Percentiles rank a stretch among this genome's conserved stretches.
These are phyloP conservation scores for Chauna torquata DNA, from an alignment of 2,113 vertebrate genomes.

Conservation along the genomic window DNA sequence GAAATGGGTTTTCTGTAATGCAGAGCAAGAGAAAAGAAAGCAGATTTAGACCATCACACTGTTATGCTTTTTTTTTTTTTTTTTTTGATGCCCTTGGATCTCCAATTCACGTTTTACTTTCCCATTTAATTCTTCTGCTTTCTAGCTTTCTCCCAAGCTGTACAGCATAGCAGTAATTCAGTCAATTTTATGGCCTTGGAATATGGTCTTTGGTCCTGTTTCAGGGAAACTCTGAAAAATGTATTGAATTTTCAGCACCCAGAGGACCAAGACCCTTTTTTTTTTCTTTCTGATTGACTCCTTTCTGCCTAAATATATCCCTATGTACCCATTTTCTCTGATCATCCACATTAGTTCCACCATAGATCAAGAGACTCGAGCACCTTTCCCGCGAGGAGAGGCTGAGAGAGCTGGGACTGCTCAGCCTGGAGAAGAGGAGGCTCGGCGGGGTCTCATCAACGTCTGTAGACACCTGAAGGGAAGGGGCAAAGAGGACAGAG, in stretches of 20 bases:
- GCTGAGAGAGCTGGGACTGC: background rate
- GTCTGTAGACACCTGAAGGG: background rate
- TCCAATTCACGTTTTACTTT: background rate
- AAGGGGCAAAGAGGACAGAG: background rate
- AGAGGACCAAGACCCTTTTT: background rate
- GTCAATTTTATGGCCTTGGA: background rate
- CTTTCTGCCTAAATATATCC: background rate
- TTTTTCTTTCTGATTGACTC: background rate
- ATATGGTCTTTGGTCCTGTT: background rate
- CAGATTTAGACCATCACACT: background rate
- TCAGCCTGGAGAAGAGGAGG: background rate
- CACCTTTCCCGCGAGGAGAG: background rate
- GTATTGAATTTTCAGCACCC: background rate
- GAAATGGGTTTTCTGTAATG: background rate
- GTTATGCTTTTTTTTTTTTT: background rate
- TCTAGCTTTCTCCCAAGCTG: background rate
- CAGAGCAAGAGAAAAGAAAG: background rate
- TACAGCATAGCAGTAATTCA: background rate
- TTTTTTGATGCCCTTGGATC: background rate
- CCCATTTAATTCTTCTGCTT: background rate
- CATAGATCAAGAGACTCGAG: background rate
- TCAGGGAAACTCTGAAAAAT: background rate
- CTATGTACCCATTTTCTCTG: background rate
- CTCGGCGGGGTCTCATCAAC: background rate
- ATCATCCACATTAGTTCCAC: background rate